phyloP scores from a whole-genome alignment of 2,888 invertebrate genomes.

The Caenorhabditis imperialis region DNA sequence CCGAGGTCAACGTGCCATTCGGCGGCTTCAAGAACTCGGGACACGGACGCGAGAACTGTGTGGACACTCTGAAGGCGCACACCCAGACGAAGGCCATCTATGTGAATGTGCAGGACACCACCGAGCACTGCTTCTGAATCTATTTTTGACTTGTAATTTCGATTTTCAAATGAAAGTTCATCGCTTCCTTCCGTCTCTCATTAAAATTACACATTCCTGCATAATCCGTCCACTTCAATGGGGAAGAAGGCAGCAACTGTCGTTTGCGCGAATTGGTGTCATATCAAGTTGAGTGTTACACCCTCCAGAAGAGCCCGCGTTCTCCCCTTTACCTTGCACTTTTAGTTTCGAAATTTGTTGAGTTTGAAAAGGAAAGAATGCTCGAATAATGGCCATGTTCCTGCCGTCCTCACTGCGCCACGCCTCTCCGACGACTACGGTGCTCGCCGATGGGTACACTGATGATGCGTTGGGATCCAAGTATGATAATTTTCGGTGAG shows the following conservation, averaged over 20 bases:
- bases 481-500: conserved; percentile 60
- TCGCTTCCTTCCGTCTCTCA: too few species aligned
- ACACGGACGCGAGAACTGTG: conserved; percentile 81
- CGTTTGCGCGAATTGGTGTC: conserved; percentile 48
- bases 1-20: conserved; percentile 79
- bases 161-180: too few species aligned
- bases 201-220: conserved; percentile 32
- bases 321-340: conserved; percentile 2
- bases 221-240: conserved; percentile 11
- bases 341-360: not conserved
- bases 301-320: not conserved
- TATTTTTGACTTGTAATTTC: too few species aligned
- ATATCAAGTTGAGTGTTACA: conserved; percentile 46
- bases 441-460: conserved; percentile 72
- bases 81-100: conserved; percentile 80
- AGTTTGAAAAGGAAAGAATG: too few species aligned
- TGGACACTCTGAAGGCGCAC: conserved; percentile 81
- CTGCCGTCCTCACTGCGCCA: conserved; percentile 39
- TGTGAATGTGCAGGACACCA: conserved; percentile 66
- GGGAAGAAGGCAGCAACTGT: conserved; percentile 15
- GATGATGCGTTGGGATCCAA: conserved; percentile 61
- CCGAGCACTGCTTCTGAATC: conserved; percentile 60
- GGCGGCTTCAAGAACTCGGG: conserved; percentile 81
- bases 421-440: conserved; percentile 65
- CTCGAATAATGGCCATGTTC: conserved; percentile 49